Base-by-base conservation (phyloP, 2,113 vertebrate genomes). In the Ailurus styani region DNA sequence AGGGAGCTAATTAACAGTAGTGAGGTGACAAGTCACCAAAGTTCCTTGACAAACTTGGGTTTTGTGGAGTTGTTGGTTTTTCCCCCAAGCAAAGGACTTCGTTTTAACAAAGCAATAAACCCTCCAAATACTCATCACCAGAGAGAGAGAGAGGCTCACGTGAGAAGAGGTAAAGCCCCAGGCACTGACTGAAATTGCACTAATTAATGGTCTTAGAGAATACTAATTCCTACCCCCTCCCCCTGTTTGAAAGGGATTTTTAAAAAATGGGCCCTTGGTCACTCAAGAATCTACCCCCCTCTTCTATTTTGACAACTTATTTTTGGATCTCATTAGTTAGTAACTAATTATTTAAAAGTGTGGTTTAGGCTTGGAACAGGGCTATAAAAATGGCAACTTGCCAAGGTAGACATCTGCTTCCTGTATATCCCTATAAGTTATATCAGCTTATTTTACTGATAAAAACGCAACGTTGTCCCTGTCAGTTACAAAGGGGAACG, bases 361-460 rank as follows among this genome's bases (percentile, higher is more conserved):
- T 87, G 66, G 82, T 97, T 98, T 96, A 94, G 86, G 93, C 94
- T 95, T 97, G 68, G 97, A 98, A 97, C 18, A 29, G 40, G 72
- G 95, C 27, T 73, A 45, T 72, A 97, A 97, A 98, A 96, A 54
- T 98, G 93, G 93, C 97, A 97, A 93, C 4, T 7, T 97, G 91
- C 70, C 98, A 97, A 98, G 37, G 93, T n/a, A 98, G 98, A 98
- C 96, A 98, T 93, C 97, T 98, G 97, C 75, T 98, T 97, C 96
- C 86, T 95, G 88, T 95, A 96, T 77, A 90, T 92, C 94, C 94
- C 77, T 96, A 89, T 98, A 97, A 90, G 98, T 98, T 85, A 91
- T 14, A 85, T 97, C 97, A 94, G 79, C 72, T 95, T 85, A 96
- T 95, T 95, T 96, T 91, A 97, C 81, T 70, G 42, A 82, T 88